A percentile compares a stretch with the other conserved stretches of the same genome.
Conservation (phyloP, 2,797 vertebrate species). For the Protosalanx chinensis region DNA sequence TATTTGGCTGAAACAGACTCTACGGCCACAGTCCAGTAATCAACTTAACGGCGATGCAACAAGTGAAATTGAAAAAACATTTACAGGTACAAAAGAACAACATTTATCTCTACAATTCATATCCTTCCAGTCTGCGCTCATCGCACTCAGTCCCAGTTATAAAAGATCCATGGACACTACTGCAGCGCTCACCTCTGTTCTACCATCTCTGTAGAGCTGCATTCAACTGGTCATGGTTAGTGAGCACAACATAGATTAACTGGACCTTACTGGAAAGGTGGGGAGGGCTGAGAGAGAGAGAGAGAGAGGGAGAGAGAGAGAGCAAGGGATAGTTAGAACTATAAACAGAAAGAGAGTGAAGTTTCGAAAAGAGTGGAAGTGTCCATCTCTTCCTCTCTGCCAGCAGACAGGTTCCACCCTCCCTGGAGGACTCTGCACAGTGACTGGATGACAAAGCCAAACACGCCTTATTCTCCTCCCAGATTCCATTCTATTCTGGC, state of each 20-base stretch:
- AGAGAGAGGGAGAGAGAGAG: slow-evolving; percentile 43
- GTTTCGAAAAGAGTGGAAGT: slow-evolving; percentile 29
- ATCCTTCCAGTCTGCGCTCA: slow-evolving; percentile 37
- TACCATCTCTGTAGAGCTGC: slow-evolving; percentile 41
- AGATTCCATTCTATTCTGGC: slow-evolving; percentile 58
- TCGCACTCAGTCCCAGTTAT: not conserved
- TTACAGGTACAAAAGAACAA: not conserved
- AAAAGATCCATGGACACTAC: not conserved
- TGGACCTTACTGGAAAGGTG: slow-evolving; percentile 46
- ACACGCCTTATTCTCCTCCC: slow-evolving; percentile 51
- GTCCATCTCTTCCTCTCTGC: not conserved
- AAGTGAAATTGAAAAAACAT: not conserved
- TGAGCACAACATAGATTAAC: slow-evolving; percentile 40
- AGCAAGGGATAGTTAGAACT: slow-evolving; percentile 20
- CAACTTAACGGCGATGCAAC: no score
- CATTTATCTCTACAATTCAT: slow-evolving; percentile 21
- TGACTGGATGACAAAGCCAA: slow-evolving; percentile 42
- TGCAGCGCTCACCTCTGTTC: slow-evolving; percentile 11
- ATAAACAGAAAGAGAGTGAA: slow-evolving; percentile 29
- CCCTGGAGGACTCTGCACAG: slow-evolving; percentile 4
- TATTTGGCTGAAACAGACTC: no score
- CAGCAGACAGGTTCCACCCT: not conserved
- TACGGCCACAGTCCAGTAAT: no score
- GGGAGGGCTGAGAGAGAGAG: slow-evolving; percentile 17
- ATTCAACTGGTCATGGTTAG: slow-evolving; percentile 47